These are phyloP conservation scores for Marronus borbonicus DNA, from an alignment of 2,888 invertebrate species.

Conservation along the genomic window DNA sequence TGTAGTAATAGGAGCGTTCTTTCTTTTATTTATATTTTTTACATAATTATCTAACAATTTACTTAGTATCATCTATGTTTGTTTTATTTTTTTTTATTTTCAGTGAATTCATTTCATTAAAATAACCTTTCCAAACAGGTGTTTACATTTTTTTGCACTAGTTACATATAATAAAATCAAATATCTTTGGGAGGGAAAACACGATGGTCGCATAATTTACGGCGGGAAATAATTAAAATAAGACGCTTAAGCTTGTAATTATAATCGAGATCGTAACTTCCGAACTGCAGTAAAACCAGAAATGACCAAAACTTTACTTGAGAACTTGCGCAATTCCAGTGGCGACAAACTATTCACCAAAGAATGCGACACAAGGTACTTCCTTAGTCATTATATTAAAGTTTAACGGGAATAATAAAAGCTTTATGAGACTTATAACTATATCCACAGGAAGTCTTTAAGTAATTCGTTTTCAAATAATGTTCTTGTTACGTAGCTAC, in stretches of 20 bases:
- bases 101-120: too few species aligned
- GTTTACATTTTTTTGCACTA: too few species aligned
- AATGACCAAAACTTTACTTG: slow-evolving; percentile 32
- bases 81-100: too few species aligned
- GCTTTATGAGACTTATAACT: slow-evolving; percentile 9
- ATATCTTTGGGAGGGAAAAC: too few species aligned
- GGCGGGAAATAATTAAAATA: slow-evolving; percentile 27
- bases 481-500: too few species aligned
- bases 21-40: too few species aligned
- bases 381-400: slow-evolving; percentile 29
- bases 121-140: too few species aligned
- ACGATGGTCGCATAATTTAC: not conserved
- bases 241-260: slow-evolving; percentile 30
- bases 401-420: slow-evolving; percentile 24
- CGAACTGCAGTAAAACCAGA: slow-evolving; percentile 32
- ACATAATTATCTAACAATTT: too few species aligned
- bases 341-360: slow-evolving; percentile 39
- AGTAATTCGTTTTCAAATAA: too few species aligned
- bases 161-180: too few species aligned
- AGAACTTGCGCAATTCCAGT: slow-evolving; percentile 40
- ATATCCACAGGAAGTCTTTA: slow-evolving; percentile 8
- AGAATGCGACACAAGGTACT: slow-evolving; percentile 23
- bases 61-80: too few species aligned
- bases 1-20: too few species aligned
- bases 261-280: slow-evolving; percentile 35